Conservation (phyloP, 2,888 invertebrate species). For the Drosophila kuntzei region DNA sequence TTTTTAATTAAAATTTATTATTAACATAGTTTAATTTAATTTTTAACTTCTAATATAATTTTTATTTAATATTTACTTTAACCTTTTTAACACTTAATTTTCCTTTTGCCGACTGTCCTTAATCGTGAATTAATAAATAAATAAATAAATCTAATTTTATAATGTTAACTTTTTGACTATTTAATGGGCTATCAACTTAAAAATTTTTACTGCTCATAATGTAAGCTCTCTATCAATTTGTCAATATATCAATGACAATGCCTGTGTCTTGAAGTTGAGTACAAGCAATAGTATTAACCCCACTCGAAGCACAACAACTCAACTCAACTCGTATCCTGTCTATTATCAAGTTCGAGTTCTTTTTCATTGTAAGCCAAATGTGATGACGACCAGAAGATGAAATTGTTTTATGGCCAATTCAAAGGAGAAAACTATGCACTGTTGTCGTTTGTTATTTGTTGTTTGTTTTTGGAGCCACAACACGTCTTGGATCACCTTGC, state of each 20-base stretch:
- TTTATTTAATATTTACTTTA: no score
- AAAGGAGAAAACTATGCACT: conserved; percentile 30
- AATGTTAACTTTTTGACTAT: no score
- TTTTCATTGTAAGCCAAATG: not conserved
- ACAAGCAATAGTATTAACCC: not conserved
- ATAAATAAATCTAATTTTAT: no score
- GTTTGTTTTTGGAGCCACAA: conserved; percentile 7
- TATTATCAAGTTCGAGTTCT: conserved; percentile 1
- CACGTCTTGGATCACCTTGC: not conserved
- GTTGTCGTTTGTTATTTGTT: conserved; percentile 11
- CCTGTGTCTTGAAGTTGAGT: not conserved
- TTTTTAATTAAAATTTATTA: no score
- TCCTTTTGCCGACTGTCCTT: no score
- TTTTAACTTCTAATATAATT: no score
- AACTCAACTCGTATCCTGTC: conserved; percentile 2
- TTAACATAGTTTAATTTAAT: no score
- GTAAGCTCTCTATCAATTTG: not conserved
- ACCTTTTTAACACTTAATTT: no score
- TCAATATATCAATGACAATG: not conserved
- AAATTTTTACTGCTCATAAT: no score
- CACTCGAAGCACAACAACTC: not conserved
- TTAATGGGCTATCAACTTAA: not conserved
- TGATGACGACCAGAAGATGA: not conserved
- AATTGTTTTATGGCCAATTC: not conserved
- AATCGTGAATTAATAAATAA: no score